Evolutionary conservation across 2,113 vertebrate species (phyloP), one percentile per base, ranked within the genome.

Genomic region (Gallinago paraguaiae): DNA sequence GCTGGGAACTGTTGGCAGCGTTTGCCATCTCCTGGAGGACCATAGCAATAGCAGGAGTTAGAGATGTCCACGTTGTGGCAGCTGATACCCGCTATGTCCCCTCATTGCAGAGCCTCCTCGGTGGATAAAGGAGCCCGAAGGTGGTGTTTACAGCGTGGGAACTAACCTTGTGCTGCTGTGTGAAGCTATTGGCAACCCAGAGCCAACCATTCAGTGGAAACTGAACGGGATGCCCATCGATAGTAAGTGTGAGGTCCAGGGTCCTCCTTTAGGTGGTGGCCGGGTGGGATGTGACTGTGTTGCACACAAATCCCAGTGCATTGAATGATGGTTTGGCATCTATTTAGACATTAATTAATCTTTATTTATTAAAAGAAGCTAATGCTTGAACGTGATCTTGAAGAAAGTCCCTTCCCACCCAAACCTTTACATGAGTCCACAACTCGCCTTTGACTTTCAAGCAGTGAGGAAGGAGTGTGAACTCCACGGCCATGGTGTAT

Each of bases 121-220:
- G 80, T 99, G 99, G 99, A 94, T 97, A 57, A 97, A 95, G 86
- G 98, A 98, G 91, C 99, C 99, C 0, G 86, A 98, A 92, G 98
- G 98, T 20, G 98, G 97, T 4, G 97, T 99, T 61, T 98, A 96
- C 35, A 98, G 98, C 76, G 97, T 98, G 3, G 99, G 98, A 19
- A 96, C 97, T 37, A 98, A 98, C 2, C 98, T 98, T 27, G 84
- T 96, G 71, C 95, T 99, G 93, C 97, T 98, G 63, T 99, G 99
- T 37, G 98, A 98, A 7, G 99, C 98, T 17, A 97, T 97, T 1
- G 99, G 99, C n/a, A 98, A 90, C 19, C 99, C 99, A 6, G 92
- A 96, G 63, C 99, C 99, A 15, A 97, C 82, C 4, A 97, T 98
- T 45, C 97, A 94, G 11, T 99, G 99, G 99, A 98, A 96, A 82